These are phyloP conservation scores for Hybos culiciformis DNA, from an alignment of 2,888 invertebrate genomes.

Conservation along the genomic window DNA sequence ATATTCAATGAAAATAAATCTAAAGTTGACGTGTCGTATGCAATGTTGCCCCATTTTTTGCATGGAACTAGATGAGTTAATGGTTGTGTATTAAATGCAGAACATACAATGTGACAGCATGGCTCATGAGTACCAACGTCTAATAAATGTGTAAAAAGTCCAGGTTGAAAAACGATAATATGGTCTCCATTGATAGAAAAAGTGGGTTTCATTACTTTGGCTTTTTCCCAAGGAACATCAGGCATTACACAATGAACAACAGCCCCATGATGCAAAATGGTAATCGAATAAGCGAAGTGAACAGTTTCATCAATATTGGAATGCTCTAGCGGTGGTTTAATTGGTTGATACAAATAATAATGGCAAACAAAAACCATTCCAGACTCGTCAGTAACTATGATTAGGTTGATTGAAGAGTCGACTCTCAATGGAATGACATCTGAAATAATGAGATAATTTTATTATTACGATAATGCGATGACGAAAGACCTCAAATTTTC, in stretches of 20 bases:
- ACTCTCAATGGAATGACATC: constrained; percentile 66
- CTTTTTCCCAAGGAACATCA: constrained; percentile 64
- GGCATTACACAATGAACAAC: constrained; percentile 73
- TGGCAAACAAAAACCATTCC: constrained; percentile 69
- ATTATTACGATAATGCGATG: too few relatives aligned
- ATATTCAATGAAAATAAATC: constrained; percentile 56
- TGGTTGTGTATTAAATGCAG: constrained; percentile 38
- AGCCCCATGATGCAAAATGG: constrained; percentile 67
- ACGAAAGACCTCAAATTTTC: too few relatives aligned
- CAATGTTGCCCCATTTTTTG: constrained; percentile 31
- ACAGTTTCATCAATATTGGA: constrained; percentile 40
- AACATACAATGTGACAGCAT: constrained; percentile 61
- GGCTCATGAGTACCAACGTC: constrained; percentile 81
- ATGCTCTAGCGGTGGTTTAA: constrained; percentile 36
- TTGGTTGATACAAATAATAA: constrained; percentile 68
- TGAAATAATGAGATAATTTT: too few relatives aligned
- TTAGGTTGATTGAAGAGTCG: constrained; percentile 66
- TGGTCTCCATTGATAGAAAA: constrained; percentile 63
- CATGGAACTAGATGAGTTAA: constrained; percentile 51
- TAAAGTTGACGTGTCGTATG: constrained; percentile 51
- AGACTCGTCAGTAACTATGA: constrained; percentile 57
- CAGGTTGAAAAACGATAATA: constrained; percentile 69
- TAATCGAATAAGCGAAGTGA: constrained; percentile 75
- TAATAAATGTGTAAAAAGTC: constrained; percentile 69
- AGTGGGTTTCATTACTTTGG: constrained; percentile 60